phyloP scores from a whole-genome alignment of 64 coral and sea anemone species.

The Stichodactyla helianthus region DNA sequence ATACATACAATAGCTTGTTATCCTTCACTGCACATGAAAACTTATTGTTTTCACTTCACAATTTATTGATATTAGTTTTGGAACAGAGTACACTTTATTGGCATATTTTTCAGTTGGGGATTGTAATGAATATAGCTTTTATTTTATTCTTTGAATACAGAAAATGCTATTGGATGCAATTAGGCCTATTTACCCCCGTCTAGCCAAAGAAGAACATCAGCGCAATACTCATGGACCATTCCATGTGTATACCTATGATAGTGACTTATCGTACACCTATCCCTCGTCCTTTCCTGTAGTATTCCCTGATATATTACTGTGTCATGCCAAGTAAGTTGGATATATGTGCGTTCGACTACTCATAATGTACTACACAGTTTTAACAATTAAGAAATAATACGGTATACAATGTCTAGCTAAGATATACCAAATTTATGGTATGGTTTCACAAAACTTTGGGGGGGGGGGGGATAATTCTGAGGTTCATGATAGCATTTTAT shows the following conservation, averaged over 20 bases:
- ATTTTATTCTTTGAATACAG: conserved; percentile 29
- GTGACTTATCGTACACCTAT: conserved; percentile 20
- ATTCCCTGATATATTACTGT: conserved; percentile 78
- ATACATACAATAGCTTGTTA: too few species aligned
- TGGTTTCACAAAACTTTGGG: too few species aligned
- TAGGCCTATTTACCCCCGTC: conserved; percentile 67
- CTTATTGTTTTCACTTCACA: too few species aligned
- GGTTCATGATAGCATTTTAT: too few species aligned
- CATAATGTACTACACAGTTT: too few species aligned
- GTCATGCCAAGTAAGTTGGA: conserved; percentile 63
- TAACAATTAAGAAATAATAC: too few species aligned
- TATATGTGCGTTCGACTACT: not conserved
- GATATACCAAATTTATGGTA: too few species aligned
- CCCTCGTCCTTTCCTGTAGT: conserved; percentile 63
- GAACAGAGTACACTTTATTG: not conserved
- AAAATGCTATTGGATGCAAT: conserved; percentile 81
- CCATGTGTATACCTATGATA: conserved; percentile 69
- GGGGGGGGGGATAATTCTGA: too few species aligned
- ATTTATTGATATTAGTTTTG: too few species aligned
- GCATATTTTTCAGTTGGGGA: not conserved
- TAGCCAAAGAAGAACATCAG: conserved; percentile 58
- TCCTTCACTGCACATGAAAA: too few species aligned
- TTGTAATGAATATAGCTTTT: not conserved
- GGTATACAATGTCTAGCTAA: too few species aligned
- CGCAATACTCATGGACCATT: conserved; percentile 85